phyloP scores from a whole-genome alignment of 1,140 invertebrate genomes.

The Pseudomyrmex cubaensis region DNA sequence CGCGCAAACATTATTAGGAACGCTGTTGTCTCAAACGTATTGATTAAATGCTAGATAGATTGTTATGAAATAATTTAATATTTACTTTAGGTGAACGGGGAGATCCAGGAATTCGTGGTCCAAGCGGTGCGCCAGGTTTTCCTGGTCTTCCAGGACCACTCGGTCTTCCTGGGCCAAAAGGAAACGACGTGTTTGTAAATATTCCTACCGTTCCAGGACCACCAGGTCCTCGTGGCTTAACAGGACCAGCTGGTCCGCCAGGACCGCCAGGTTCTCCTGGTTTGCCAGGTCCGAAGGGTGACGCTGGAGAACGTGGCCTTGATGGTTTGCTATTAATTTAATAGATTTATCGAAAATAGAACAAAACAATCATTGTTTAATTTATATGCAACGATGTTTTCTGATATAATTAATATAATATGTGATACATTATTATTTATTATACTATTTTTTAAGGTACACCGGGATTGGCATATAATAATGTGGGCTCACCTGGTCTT shows the following conservation, averaged over 20 bases:
- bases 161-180: slow-evolving; percentile 84
- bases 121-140: slow-evolving; percentile 74
- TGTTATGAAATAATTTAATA: slow-evolving; percentile 9
- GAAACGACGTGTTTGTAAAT: slow-evolving; percentile 73
- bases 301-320: slow-evolving; percentile 76
- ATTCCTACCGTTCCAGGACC: slow-evolving; percentile 73
- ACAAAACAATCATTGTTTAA: no score
- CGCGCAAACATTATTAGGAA: neutral
- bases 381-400: no score
- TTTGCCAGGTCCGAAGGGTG: slow-evolving; percentile 80
- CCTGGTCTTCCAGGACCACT: slow-evolving; percentile 83
- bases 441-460: slow-evolving; percentile 37
- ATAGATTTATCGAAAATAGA: neutral
- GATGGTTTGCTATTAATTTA: slow-evolving; percentile 57
- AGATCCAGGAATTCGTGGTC: slow-evolving; percentile 75
- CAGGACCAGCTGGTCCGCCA: slow-evolving; percentile 78
- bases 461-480: slow-evolving; percentile 36
- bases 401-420: no score
- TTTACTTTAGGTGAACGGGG: slow-evolving; percentile 73
- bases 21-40: neutral
- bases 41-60: neutral
- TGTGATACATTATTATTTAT: neutral
- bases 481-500: slow-evolving; percentile 25
- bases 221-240: slow-evolving; percentile 48
- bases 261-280: slow-evolving; percentile 82